A percentile compares a stretch with the other conserved stretches of the same genome.
These are phyloP conservation scores for Hypocryptadius cinnamomeus DNA, from an alignment of 2,113 vertebrate species.

Conservation along the genomic window DNA sequence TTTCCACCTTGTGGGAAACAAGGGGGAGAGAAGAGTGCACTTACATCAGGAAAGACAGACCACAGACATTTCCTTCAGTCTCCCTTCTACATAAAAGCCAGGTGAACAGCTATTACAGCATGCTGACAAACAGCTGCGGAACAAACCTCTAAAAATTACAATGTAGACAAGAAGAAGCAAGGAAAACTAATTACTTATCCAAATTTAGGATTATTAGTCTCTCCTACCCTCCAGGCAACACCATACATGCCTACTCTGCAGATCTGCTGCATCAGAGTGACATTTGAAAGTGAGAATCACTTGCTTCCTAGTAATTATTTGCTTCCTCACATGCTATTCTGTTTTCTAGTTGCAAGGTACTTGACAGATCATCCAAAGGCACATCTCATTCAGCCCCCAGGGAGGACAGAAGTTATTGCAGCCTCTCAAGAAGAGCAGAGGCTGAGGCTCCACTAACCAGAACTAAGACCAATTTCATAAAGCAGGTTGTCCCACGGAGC, in stretches of 20 bases:
- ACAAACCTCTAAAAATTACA: background rate
- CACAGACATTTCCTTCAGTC: background rate
- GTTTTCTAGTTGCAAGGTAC: background rate
- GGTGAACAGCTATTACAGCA: background rate
- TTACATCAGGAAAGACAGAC: background rate
- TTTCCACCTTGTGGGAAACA: constrained; percentile 84
- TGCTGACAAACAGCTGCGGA: background rate
- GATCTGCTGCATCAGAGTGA: background rate
- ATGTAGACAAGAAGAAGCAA: background rate
- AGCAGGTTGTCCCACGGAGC: background rate
- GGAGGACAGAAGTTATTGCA: background rate
- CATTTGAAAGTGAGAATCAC: background rate
- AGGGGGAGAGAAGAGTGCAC: background rate
- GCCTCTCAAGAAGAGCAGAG: background rate
- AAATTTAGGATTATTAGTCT: background rate
- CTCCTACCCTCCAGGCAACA: background rate
- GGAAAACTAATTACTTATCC: background rate
- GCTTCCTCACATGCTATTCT: background rate
- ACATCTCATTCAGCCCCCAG: background rate
- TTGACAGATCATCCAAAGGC: background rate
- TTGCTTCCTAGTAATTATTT: background rate
- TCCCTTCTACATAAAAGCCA: background rate
- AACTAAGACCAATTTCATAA: background rate
- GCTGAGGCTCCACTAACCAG: background rate
- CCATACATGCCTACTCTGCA: background rate